phyloP scores from a whole-genome alignment of 2,888 invertebrate genomes.

The Tanaodytes sp. region DNA sequence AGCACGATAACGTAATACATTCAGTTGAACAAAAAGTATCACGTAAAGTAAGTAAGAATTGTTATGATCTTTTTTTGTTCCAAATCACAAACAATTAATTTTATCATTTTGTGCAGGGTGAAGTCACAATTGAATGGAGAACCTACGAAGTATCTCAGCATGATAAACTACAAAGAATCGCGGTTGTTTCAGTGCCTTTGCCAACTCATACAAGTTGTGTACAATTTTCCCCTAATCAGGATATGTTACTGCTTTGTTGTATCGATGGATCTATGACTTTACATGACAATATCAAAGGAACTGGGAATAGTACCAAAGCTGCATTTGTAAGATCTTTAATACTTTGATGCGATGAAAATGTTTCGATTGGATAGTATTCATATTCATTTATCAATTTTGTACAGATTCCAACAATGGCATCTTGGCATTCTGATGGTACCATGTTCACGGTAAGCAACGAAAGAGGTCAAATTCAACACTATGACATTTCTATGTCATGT shows the following conservation, averaged over 20 bases:
- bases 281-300: constrained; percentile 82
- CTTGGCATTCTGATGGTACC: constrained; percentile 83
- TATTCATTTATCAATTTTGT: too few relatives aligned
- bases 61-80: not conserved
- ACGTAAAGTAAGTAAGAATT: constrained; percentile 74
- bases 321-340: constrained; percentile 80
- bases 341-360: too few relatives aligned
- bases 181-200: constrained; percentile 80
- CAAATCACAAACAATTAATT: not conserved
- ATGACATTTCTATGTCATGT: constrained; percentile 81
- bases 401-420: constrained; percentile 79
- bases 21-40: constrained; percentile 88
- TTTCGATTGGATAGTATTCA: too few relatives aligned
- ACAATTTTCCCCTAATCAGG: constrained; percentile 80
- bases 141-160: constrained; percentile 77
- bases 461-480: constrained; percentile 83
- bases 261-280: constrained; percentile 88
- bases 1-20: constrained; percentile 81
- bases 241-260: constrained; percentile 85
- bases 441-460: constrained; percentile 81
- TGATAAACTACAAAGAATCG: constrained; percentile 77
- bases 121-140: constrained; percentile 82
- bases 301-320: constrained; percentile 83
- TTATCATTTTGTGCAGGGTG: constrained; percentile 72
- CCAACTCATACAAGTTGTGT: constrained; percentile 81